Evolutionary conservation across 1,140 invertebrate species (phyloP).

Genomic region (Aplysia californica): DNA sequence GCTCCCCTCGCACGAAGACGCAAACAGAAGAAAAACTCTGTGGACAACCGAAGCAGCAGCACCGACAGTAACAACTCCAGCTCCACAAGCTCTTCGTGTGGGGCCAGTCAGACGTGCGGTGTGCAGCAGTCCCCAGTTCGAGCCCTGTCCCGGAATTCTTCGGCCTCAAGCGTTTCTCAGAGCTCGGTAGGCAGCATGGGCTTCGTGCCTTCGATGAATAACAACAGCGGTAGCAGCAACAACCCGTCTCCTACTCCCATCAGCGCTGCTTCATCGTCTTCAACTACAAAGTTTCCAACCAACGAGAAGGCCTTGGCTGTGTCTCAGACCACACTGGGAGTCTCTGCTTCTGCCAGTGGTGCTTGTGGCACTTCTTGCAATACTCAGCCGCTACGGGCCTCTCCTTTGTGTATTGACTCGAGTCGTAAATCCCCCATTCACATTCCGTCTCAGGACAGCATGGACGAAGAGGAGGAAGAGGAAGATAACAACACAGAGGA

Average conservation of each 20-base stretch:
- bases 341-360: neutral
- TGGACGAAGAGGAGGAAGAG: slow-evolving; percentile 7
- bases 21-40: slow-evolving; percentile 73
- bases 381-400: neutral
- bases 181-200: slow-evolving; percentile 55
- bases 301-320: neutral
- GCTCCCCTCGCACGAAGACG: slow-evolving; percentile 80
- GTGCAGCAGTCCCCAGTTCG: slow-evolving; percentile 32
- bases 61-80: slow-evolving; percentile 57
- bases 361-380: too few species aligned
- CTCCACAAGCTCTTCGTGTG: slow-evolving; percentile 33
- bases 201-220: slow-evolving; percentile 47
- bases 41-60: slow-evolving; percentile 56
- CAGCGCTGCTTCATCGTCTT: slow-evolving; percentile 25
- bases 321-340: neutral
- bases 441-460: slow-evolving; percentile 21
- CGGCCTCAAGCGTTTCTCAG: slow-evolving; percentile 45
- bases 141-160: slow-evolving; percentile 34
- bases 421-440: too few species aligned
- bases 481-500: neutral
- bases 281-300: too few species aligned
- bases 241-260: slow-evolving; percentile 3
- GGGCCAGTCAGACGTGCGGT: neutral
- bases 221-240: slow-evolving; percentile 33
- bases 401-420: neutral